Base-by-base conservation (phyloP, 2,888 invertebrate species). In the Tetragonisca angustula region DNA sequence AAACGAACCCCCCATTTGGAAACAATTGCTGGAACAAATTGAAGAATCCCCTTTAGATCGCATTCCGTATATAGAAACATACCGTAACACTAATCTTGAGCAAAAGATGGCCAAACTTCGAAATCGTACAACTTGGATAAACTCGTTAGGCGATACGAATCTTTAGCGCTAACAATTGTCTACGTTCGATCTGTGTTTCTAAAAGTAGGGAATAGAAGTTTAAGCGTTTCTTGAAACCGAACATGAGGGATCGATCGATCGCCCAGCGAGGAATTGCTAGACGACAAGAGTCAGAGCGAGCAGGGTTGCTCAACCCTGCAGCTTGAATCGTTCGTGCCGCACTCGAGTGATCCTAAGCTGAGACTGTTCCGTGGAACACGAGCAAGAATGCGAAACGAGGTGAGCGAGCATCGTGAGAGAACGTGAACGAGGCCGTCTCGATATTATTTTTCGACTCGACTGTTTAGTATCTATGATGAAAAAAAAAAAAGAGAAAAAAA, bases 381-480 rank as follows among this genome's bases (percentile, higher is more conserved):
- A 74, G 83, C 84, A 84, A 64, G 65, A 79, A 74, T 79, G 73
- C 75, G 36, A 68, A 56, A 49, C 43, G 50, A 61, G 62, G 78
- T 69, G 36, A 79, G 78, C 64, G 77, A 76, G 80, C 75, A 65
- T 74, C 70, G 78, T 73, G 70, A 74, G 74, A 86, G 75, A 64
- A 81, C 74, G 79, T 62, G 80, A 82, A 83, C 77, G 81, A 84
- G 85, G 81, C 86, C 83, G 90, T 92, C 91, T 89, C 90, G 89
- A 92, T 85, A 87, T 92, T 92, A 92, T 92, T 92, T 93, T 93
- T 92, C 87, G 91, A 92, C 91, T 92, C 89, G 91, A 93, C 91
- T 92, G 89, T 93, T 93, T 91, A 91, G 89, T 91, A 91, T 90
- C 81, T 88, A 80, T 79, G 81, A 83, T 77, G 84, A 88, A 75